Conservation (phyloP, 2,888 invertebrate species). For the Pegoplata infirma region DNA sequence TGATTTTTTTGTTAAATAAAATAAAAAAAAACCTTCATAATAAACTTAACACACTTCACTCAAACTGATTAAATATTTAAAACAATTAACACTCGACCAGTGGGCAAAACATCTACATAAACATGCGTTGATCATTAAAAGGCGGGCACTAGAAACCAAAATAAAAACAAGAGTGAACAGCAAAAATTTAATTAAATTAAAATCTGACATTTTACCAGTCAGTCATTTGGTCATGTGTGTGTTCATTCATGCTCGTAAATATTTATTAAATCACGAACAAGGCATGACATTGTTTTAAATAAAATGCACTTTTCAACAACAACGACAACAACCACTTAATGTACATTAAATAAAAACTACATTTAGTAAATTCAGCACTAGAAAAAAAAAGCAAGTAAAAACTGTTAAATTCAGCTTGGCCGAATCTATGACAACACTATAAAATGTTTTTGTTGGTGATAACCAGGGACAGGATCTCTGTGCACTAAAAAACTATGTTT, state of each 20-base stretch:
- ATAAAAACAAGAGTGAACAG: conserved; percentile 5
- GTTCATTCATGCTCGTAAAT: too few species aligned
- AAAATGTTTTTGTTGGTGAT: too few species aligned
- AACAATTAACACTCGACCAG: conserved; percentile 23
- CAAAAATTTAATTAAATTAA: conserved; percentile 39
- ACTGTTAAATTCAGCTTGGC: too few species aligned
- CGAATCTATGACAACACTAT: too few species aligned
- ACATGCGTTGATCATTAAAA: neutral
- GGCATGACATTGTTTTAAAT: conserved; percentile 33
- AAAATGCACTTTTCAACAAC: neutral
- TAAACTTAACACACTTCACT: neutral
- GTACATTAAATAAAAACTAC: neutral
- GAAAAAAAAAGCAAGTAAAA: too few species aligned
- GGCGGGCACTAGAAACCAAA: conserved; percentile 16
- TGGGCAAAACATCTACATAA: conserved; percentile 10
- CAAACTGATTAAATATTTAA: conserved; percentile 33
- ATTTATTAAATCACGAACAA: conserved; percentile 38
- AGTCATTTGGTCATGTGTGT: neutral
- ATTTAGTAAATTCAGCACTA: neutral
- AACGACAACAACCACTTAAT: neutral
- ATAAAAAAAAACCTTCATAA: too few species aligned
- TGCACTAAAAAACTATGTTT: too few species aligned
- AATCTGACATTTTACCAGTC: conserved; percentile 5
- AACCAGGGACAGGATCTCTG: too few species aligned
- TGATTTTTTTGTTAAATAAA: too few species aligned